A percentile compares a stretch with the other conserved stretches of the same genome.
These are phyloP conservation scores for Cheirogaleus major DNA, from an alignment of 2,797 vertebrate genomes.

Conservation along the genomic window DNA sequence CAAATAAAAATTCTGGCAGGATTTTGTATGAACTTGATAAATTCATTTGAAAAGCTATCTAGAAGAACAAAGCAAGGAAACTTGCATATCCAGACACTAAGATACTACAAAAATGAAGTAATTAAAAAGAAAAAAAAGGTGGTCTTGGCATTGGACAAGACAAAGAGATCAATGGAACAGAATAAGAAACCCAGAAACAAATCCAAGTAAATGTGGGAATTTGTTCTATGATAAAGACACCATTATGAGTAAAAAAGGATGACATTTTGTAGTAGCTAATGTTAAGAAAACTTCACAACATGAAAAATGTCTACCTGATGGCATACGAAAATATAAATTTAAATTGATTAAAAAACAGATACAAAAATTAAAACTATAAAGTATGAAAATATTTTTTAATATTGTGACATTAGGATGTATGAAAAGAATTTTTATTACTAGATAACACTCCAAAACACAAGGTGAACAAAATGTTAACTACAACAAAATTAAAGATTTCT, in stretches of 20 bases:
- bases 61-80: conserved; percentile 1
- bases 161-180: not conserved
- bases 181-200: conserved; percentile 8
- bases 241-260: not conserved
- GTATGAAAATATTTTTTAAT: not conserved
- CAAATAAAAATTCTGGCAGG: not conserved
- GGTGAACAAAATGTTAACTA: not conserved
- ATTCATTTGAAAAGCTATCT: not conserved
- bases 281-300: not conserved
- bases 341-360: conserved; percentile 8
- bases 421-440: not conserved
- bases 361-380: conserved; percentile 9
- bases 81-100: not conserved
- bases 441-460: not conserved
- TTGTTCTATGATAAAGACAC: not conserved
- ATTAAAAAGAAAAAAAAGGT: not conserved
- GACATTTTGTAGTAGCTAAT: not conserved
- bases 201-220: not conserved
- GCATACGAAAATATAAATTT: not conserved
- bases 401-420: not conserved
- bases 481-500: conserved; percentile 40
- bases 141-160: not conserved
- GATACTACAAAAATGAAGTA: not conserved
- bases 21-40: conserved; percentile 13
- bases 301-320: not conserved